phyloP scores from a whole-genome alignment of 2,113 vertebrate genomes.

The Solea senegalensis region DNA sequence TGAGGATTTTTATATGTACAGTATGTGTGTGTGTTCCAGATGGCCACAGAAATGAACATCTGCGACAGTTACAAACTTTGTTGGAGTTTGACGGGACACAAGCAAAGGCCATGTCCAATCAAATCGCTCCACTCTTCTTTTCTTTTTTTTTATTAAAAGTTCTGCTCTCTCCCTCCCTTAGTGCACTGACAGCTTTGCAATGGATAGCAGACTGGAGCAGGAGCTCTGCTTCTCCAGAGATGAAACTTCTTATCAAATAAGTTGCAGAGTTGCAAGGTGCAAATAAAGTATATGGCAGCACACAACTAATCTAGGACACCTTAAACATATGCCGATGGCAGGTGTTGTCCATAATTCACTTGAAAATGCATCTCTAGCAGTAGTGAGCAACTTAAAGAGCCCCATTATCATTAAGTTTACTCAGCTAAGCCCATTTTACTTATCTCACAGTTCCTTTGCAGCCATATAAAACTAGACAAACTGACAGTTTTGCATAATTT shows the following conservation, averaged over 20 bases:
- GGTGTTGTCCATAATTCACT: slow-evolving; percentile 17
- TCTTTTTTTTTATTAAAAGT: slow-evolving; percentile 14
- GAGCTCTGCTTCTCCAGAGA: slow-evolving; percentile 14
- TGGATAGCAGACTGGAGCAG: slow-evolving; percentile 11
- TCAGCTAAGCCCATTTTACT: background rate
- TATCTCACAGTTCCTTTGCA: background rate
- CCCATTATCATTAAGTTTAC: background rate
- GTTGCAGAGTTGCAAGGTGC: slow-evolving; percentile 12
- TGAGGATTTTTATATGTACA: too few species aligned
- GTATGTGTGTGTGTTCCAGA: too few species aligned
- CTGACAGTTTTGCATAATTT: background rate
- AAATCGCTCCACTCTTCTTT: slow-evolving; percentile 13
- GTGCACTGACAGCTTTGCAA: slow-evolving; percentile 39
- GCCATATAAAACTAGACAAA: background rate
- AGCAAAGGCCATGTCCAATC: slow-evolving; percentile 29
- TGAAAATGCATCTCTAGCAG: background rate
- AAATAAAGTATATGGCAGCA: slow-evolving; percentile 10
- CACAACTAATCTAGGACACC: slow-evolving; percentile 29
- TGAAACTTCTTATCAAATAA: slow-evolving; percentile 17
- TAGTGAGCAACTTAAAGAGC: background rate
- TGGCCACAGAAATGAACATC: slow-evolving; percentile 12
- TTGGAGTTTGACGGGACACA: slow-evolving; percentile 13
- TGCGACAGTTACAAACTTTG: slow-evolving; percentile 16
- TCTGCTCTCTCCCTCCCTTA: slow-evolving; percentile 9
- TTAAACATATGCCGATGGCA: slow-evolving; percentile 9